A percentile compares a stretch with the other conserved stretches of the same genome.
phyloP scores from a whole-genome alignment of 2,797 vertebrate genomes.

The Liasis olivaceus region DNA sequence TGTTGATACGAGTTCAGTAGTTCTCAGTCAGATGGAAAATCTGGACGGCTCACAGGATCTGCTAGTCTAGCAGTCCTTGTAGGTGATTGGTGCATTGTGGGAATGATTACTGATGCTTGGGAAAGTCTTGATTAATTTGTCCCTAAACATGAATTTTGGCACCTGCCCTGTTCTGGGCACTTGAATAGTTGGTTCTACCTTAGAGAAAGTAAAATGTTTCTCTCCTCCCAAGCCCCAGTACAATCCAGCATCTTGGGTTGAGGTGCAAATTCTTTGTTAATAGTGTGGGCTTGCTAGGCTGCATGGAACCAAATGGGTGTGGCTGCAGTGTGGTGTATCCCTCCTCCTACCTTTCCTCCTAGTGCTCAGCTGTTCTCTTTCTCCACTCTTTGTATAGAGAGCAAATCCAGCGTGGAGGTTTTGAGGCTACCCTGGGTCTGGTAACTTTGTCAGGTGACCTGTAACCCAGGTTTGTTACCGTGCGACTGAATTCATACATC shows the following conservation, averaged over 20 bases:
- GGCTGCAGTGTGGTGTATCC: constrained; percentile 14
- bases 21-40: not conserved
- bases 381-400: not conserved
- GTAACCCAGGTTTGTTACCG: not conserved
- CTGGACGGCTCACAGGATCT: not conserved
- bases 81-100: not conserved
- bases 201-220: not conserved
- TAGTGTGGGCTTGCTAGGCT: constrained; percentile 13
- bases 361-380: not conserved
- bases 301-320: constrained; percentile 6
- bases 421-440: not conserved
- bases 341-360: not conserved
- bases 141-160: not conserved
- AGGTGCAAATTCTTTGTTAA: not conserved
- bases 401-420: not conserved
- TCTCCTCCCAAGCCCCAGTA: not conserved
- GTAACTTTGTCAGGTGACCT: not conserved
- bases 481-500: not conserved
- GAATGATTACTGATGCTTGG: not conserved
- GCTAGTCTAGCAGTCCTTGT: not conserved
- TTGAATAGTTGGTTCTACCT: not conserved
- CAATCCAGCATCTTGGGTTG: too few species aligned
- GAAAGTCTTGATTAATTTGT: not conserved
- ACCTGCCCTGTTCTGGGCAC: not conserved
- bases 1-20: not conserved